Percentiles rank a stretch among this genome's conserved stretches.
Evolutionary conservation across 2,113 vertebrate genomes (phyloP).

Genomic region (Barbus barbus): DNA sequence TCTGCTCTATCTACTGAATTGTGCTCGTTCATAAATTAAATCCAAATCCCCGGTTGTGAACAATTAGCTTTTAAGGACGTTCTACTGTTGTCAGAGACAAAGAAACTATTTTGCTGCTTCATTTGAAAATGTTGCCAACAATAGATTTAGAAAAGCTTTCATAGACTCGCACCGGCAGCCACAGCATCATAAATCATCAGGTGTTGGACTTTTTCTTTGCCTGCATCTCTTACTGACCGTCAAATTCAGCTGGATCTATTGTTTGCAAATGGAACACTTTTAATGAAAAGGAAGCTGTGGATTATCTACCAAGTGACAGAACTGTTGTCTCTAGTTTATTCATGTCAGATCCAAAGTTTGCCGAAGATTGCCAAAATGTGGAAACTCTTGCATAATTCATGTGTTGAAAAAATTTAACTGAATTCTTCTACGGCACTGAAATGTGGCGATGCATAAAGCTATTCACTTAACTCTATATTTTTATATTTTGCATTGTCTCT

Average conservation of each 20-base stretch:
- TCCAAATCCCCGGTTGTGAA: slow-evolving; percentile 11
- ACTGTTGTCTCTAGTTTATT: background rate
- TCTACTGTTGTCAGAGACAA: slow-evolving; percentile 15
- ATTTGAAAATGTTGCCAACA: background rate
- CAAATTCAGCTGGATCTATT: slow-evolving; percentile 13
- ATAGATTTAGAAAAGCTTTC: slow-evolving; percentile 25
- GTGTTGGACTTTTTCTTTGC: slow-evolving; percentile 1
- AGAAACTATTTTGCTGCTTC: background rate
- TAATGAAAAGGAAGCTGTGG: background rate
- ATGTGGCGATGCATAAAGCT: background rate
- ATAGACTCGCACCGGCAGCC: background rate
- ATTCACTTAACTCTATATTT: background rate
- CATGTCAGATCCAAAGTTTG: background rate
- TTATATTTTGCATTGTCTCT: background rate
- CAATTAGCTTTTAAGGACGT: slow-evolving; percentile 8
- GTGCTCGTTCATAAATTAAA: slow-evolving; percentile 20
- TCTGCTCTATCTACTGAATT: background rate
- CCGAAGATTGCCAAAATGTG: background rate
- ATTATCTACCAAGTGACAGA: background rate
- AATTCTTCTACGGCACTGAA: background rate
- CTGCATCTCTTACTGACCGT: background rate
- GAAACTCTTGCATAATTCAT: background rate
- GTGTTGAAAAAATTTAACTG: background rate
- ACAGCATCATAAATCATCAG: slow-evolving; percentile 26
- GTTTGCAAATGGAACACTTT: slow-evolving; percentile 11